Evolutionary conservation across 2,888 invertebrate genomes (phyloP).

Genomic region (Coecobrya sp.): DNA sequence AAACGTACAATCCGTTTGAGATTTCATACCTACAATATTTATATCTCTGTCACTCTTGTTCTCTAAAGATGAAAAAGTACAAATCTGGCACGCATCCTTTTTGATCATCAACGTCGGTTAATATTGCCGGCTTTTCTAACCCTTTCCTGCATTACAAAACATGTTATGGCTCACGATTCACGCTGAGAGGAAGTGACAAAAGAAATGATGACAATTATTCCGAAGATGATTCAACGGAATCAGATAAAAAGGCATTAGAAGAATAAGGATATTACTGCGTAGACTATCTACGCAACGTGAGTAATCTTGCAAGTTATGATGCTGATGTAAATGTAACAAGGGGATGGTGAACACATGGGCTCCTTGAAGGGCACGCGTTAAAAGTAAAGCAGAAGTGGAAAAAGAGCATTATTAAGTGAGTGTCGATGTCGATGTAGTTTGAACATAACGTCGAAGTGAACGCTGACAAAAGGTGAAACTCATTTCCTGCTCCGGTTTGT

Average conservation of each 20-base stretch:
- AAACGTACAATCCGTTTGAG: not conserved
- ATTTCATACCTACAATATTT: not conserved
- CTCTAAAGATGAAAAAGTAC: not conserved
- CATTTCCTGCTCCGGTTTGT: constrained; percentile 64
- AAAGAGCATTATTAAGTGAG: constrained; percentile 20
- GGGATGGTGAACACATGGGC: constrained; percentile 84
- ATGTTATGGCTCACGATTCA: not conserved
- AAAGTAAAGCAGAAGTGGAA: constrained; percentile 15
- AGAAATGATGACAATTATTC: constrained; percentile 45
- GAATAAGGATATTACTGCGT: not conserved
- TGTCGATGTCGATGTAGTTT: not conserved
- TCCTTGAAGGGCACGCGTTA: constrained; percentile 85
- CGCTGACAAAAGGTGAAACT: constrained; percentile 70
- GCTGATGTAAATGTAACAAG: constrained; percentile 48
- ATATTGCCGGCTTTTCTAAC: not conserved
- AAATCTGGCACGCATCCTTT: constrained; percentile 58
- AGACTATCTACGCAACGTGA: not conserved
- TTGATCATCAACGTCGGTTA: constrained; percentile 45
- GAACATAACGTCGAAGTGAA: constrained; percentile 6
- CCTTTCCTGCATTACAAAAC: not conserved
- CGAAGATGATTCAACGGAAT: constrained; percentile 17
- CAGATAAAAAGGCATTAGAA: not conserved
- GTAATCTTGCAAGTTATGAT: not conserved
- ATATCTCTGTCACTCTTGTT: not conserved
- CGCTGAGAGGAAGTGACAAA: constrained; percentile 82